Evolutionary conservation across 2,888 invertebrate species (phyloP), one percentile per base, ranked within the genome.

Genomic region (Archips crataeganus): DNA sequence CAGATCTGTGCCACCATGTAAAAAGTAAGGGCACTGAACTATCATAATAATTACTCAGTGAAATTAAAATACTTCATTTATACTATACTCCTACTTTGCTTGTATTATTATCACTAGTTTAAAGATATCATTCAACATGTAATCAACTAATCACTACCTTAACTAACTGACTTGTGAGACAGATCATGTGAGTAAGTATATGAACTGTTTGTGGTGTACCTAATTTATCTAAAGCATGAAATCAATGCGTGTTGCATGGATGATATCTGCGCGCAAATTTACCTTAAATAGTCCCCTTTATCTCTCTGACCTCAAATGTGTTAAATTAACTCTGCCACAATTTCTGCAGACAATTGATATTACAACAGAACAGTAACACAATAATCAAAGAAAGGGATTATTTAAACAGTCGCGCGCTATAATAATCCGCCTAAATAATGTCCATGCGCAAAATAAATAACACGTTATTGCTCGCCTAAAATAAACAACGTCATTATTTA

Each of bases 401-500:
- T 74, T 74, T 61, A 70, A 74, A 74, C 74, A 74, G 65, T 54
- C 74, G 74, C 74, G 74, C 70, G 69, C 74, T 70, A 60, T 61
- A 61, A 69, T 69, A 70, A 70, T 70, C 70, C 70, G 65, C 70
- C 60, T 62, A 70, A 74, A 74, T 71, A 63, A 75, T 74, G 65
- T n/a, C 72, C 67, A 72, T 75, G 79, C 76, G 78, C 79, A 81
- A 77, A 77, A 77, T 76, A 77, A 77, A 78, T 76, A 75, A 62
- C 74, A 74, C 70, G 61, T 57, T 60, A 11, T 34, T 74, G 76
- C 70, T 72, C 75, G 77, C 76, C 78, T 78, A 83, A 86, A 88
- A 88, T 87, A 89, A 90, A 90, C 85, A 89, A 83, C 80, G 82
- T 84, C 86, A 80, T 83, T 80, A 81, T 71, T 57, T 69, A 74